phyloP scores from a whole-genome alignment of 2,113 vertebrate genomes.

The Silurus asotus region DNA sequence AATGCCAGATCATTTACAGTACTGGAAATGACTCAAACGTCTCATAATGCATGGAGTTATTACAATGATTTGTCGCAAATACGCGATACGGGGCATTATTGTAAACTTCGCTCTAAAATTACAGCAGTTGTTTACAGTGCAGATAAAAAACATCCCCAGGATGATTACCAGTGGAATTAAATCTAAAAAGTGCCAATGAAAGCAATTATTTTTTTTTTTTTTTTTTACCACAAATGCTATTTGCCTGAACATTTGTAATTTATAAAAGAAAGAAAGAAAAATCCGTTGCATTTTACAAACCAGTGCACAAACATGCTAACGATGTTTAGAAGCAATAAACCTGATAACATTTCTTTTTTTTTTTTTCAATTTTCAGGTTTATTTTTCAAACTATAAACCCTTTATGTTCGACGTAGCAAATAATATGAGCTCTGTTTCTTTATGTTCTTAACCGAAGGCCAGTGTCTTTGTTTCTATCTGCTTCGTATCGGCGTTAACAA shows the following conservation, averaged over 20 bases:
- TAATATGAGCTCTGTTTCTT: background rate
- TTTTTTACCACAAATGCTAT: background rate
- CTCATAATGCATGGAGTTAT: background rate
- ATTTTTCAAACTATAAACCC: slow-evolving; percentile 1
- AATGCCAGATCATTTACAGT: background rate
- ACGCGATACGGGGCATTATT: background rate
- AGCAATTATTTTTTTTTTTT: background rate
- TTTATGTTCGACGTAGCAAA: background rate
- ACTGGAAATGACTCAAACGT: background rate
- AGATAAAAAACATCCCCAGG: background rate
- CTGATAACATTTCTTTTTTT: background rate
- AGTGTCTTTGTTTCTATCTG: slow-evolving; percentile 16
- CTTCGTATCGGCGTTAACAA: slow-evolving; percentile 11
- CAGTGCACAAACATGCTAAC: background rate
- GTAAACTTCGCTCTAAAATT: slow-evolving; percentile 17
- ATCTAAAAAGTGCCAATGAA: slow-evolving; percentile 11
- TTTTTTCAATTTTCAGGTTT: background rate
- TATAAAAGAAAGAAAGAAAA: background rate
- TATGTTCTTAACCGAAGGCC: background rate
- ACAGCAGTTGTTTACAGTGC: background rate
- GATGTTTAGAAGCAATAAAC: background rate
- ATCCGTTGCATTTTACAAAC: too few relatives aligned
- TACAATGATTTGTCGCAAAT: slow-evolving; percentile 6
- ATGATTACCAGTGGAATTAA: background rate
- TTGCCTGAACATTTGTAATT: background rate